phyloP scores from a whole-genome alignment of 2,797 vertebrate species.

The Liparis tanakae region DNA sequence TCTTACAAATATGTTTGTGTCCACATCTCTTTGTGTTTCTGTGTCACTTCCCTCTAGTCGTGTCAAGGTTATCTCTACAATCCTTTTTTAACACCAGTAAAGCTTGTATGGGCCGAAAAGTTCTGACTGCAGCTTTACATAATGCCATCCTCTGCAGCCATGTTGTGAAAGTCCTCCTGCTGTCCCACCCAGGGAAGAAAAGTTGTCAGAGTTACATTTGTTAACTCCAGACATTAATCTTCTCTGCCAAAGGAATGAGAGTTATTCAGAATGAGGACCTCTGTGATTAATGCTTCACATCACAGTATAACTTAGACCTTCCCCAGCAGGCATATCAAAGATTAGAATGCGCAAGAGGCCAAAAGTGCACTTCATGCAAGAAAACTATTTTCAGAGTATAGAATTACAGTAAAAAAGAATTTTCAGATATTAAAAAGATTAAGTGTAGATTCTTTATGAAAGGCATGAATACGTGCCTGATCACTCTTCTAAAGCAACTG shows the following conservation, averaged over 20 bases:
- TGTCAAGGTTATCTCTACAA: conserved; percentile 32
- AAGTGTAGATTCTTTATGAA: conserved; percentile 14
- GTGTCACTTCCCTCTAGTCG: conserved; percentile 7
- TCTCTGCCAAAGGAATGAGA: conserved; percentile 32
- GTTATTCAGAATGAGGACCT: conserved; percentile 28
- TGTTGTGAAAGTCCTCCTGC: conserved; percentile 32
- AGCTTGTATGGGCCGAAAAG: conserved; percentile 38
- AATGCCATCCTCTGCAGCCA: conserved; percentile 30
- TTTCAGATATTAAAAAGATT: not conserved
- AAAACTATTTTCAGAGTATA: conserved; percentile 5
- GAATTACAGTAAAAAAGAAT: conserved; percentile 14
- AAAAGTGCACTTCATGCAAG: conserved; percentile 27
- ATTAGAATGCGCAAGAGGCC: conserved; percentile 31
- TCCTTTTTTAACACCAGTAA: conserved; percentile 40
- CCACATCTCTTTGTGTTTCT: conserved; percentile 7
- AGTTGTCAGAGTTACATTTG: conserved; percentile 25
- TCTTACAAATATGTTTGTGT: not conserved
- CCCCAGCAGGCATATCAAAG: conserved; percentile 32
- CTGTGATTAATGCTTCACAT: conserved; percentile 43
- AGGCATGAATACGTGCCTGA: not conserved
- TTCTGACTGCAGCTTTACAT: conserved; percentile 42
- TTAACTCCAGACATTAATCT: conserved; percentile 49
- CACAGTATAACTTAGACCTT: conserved; percentile 32
- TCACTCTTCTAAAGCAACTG: conserved; percentile 1
- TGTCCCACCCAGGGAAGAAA: conserved; percentile 1